Evolutionary conservation across 2,888 invertebrate genomes (phyloP), one percentile per base, ranked within the genome.

Genomic region (Creontiades dilutus): DNA sequence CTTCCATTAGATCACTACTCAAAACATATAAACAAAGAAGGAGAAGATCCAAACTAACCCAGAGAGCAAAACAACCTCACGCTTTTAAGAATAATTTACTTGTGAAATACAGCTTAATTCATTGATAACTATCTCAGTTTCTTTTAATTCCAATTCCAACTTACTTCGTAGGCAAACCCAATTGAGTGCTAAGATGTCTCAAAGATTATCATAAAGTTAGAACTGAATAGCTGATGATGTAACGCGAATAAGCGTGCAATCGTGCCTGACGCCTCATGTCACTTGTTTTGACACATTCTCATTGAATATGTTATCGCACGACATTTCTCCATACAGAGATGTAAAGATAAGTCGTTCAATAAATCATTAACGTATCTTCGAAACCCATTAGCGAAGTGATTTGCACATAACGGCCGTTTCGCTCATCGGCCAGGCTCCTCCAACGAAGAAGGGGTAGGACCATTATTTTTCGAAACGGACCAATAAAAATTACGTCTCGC

Each of bases 331-430:
- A 57, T n/a, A n/a, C 57, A n/a, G 0, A 57, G 57, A 57, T 57
- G 37, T 37, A n/a, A n/a, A 57, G 57, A 57, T 57, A 16, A 57
- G 16, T 5, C 57, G n/a, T n/a, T n/a, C 57, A 16, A 57, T 57
- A 14, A 57, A 57, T 16, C 57, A 57, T 57, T 57, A 57, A 16
- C 57, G 16, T 16, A 57, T 57, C 57, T 57, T n/a, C 16, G 23
- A 76, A 37, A 27, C 37, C 37, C 76, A 76, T 76, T 76, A 76
- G 76, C 76, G 37, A 27, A 76, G 27, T 76, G 76, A 76, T 27
- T 76, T 37, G 76, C 76, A n/a, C n/a, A 57, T 57, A 16, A n/a
- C 16, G n/a, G 1, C 27, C 0, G 76, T 23, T 76, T 37, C 27
- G 14, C 9, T 37, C 76, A 76, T 76, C 27, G 27, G 13, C 9